A percentile compares a stretch with the other conserved stretches of the same genome.
Evolutionary conservation across 2,113 vertebrate genomes (phyloP).

Genomic region (Poicephalus meyeri): DNA sequence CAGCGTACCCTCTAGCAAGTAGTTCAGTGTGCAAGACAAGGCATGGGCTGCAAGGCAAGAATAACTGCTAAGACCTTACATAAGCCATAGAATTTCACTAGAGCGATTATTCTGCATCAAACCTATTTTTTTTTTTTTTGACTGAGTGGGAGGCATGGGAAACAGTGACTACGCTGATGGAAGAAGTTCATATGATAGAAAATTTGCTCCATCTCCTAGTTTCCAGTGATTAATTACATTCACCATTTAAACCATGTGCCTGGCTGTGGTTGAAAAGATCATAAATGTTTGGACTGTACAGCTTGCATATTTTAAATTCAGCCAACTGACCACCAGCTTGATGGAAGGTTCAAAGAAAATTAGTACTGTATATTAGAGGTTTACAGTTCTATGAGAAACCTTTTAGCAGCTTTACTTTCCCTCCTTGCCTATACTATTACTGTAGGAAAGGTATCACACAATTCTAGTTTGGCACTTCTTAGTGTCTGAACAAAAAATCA

Average conservation of each 20-base stretch:
- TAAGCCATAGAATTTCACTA: neutral
- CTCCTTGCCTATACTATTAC: neutral
- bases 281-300: neutral
- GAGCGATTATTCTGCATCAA: neutral
- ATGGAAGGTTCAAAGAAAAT: slow-evolving; percentile 39
- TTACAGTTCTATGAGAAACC: neutral
- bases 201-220: slow-evolving; percentile 23
- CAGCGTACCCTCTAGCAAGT: neutral
- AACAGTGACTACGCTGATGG: neutral
- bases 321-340: neutral
- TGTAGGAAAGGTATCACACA: neutral
- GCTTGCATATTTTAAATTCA: slow-evolving; percentile 1
- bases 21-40: neutral
- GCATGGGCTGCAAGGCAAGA: neutral
- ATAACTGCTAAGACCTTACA: neutral
- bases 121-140: neutral
- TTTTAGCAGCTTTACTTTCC: neutral
- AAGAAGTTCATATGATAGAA: slow-evolving; percentile 25
- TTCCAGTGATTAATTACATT: slow-evolving; percentile 12
- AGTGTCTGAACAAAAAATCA: neutral
- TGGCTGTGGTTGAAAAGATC: slow-evolving; percentile 13
- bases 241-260: neutral
- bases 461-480: neutral
- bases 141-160: slow-evolving; percentile 6
- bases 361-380: neutral